Percentiles rank a stretch among this genome's conserved stretches.
These are phyloP conservation scores for Paraplagusia blochii DNA, from an alignment of 2,113 vertebrate genomes.

Conservation along the genomic window DNA sequence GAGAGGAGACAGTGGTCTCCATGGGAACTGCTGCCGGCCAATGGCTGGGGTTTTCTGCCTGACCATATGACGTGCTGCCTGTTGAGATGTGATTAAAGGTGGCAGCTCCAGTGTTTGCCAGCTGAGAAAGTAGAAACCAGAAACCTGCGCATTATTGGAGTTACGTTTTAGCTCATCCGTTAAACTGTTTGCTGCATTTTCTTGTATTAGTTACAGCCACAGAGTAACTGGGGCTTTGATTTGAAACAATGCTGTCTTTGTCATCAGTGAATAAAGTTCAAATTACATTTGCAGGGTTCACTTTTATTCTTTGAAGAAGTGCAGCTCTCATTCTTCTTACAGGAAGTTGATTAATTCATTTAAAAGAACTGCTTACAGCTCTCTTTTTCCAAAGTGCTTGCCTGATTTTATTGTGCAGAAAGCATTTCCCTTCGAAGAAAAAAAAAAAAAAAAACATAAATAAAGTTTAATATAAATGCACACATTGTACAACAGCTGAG, in stretches of 20 bases:
- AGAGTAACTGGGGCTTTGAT: slow-evolving; percentile 14
- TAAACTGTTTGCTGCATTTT: slow-evolving; percentile 7
- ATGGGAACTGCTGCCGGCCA: slow-evolving; percentile 75
- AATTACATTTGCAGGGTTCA: slow-evolving; percentile 20
- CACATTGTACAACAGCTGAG: slow-evolving; percentile 46
- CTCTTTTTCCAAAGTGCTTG: slow-evolving; percentile 28
- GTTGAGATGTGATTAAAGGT: slow-evolving; percentile 69
- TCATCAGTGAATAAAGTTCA: slow-evolving; percentile 15
- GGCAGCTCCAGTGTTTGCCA: slow-evolving; percentile 57
- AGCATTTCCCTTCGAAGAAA: slow-evolving; percentile 38
- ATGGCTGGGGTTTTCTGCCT: slow-evolving; percentile 51
- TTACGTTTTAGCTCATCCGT: slow-evolving; percentile 18
- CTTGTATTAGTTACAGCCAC: slow-evolving; percentile 21
- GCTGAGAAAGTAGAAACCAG: slow-evolving; percentile 53
- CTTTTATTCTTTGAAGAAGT: slow-evolving; percentile 41
- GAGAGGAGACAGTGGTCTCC: slow-evolving; percentile 65
- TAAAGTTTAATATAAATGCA: slow-evolving; percentile 57
- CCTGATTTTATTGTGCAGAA: slow-evolving; percentile 51
- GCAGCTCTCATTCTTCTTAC: slow-evolving; percentile 19
- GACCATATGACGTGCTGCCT: slow-evolving; percentile 58
- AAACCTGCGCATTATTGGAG: slow-evolving; percentile 32
- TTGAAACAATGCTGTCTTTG: slow-evolving; percentile 18
- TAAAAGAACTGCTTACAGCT: slow-evolving; percentile 27
- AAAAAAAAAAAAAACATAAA: slow-evolving; percentile 30
- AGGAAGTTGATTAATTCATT: slow-evolving; percentile 31